Evolutionary conservation across 2,888 invertebrate species (phyloP).

Genomic region (Thelaira solivaga): DNA sequence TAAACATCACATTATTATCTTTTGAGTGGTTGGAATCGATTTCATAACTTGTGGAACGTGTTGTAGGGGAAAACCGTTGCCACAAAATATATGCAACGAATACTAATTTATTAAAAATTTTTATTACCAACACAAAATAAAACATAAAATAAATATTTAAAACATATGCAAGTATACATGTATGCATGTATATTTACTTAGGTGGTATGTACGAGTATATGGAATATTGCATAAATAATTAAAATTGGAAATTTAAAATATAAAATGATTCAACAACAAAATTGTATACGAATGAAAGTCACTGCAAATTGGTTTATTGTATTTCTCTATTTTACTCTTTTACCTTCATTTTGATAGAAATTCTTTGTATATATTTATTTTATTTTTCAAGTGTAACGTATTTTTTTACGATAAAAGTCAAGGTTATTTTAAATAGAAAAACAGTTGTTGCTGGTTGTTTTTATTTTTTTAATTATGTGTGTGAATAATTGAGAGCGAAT

Average conservation of each 20-base stretch:
- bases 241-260: conserved; percentile 11
- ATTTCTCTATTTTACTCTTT: conserved; percentile 16
- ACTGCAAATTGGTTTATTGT: background rate
- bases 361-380: conserved; percentile 22
- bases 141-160: conserved; percentile 6
- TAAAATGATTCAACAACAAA: background rate
- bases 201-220: too few species aligned
- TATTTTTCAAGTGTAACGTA: conserved; percentile 46
- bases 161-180: too few species aligned
- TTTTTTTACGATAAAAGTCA: conserved; percentile 54
- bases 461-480: background rate
- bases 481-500: background rate
- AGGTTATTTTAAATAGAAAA: conserved; percentile 40
- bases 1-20: too few species aligned
- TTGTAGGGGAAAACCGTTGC: too few species aligned
- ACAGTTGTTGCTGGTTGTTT: conserved; percentile 4
- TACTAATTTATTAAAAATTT: too few species aligned
- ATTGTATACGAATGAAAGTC: background rate
- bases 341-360: background rate
- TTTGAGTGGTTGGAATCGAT: too few species aligned
- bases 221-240: conserved; percentile 21
- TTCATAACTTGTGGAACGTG: too few species aligned
- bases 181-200: too few species aligned
- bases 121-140: too few species aligned
- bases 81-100: too few species aligned